Base-by-base conservation (phyloP, 2,113 vertebrate genomes). In the Pelecanoides urinatrix region DNA sequence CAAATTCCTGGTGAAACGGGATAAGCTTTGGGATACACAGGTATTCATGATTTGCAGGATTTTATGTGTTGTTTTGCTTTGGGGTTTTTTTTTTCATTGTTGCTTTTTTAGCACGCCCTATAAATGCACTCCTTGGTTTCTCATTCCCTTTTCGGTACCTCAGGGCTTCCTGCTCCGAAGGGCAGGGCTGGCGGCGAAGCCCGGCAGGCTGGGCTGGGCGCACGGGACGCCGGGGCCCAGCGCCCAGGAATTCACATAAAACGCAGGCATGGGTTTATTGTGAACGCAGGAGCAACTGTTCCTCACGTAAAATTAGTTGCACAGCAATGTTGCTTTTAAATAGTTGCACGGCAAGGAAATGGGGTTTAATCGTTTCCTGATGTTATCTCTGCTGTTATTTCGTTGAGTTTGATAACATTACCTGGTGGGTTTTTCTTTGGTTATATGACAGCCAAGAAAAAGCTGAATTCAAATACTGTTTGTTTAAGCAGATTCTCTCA, bases 231-330 rank as follows among this genome's bases (percentile, higher is more conserved):
- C 30, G 50, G 90, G 92, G 63, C 92, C 97, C 96, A 88, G 88
- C 71, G 5, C 91, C 6, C 26, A 97, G 97, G 98, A 98, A 98
- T 98, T 97, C 98, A 94, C 96, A 92, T 98, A 98, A 98, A 98
- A 94, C 14, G 45, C 95, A 88, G 94, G 71, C 95, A 68, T 70
- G 80, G 80, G 94, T 98, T 97, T 97, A 96, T 91, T 97, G 96
- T 96, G 96, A 92, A 87, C 52, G 5, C 90, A 95, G 93, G 84
- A 94, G 77, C 92, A 95, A 86, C 95, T 97, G 86, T 86, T 97
- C 77, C 11, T 70, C 90, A 94, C 96, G 85, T 95, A 96, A 97
- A 98, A 98, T 98, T 97, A 97, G 96, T 93, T 96, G 85, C 91
- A 85, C 82, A 32, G 93, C 63, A 75, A 89, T 96, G 76, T 45